Conservation (phyloP, 2,113 vertebrate genomes). For the Apodemus speciosus region DNA sequence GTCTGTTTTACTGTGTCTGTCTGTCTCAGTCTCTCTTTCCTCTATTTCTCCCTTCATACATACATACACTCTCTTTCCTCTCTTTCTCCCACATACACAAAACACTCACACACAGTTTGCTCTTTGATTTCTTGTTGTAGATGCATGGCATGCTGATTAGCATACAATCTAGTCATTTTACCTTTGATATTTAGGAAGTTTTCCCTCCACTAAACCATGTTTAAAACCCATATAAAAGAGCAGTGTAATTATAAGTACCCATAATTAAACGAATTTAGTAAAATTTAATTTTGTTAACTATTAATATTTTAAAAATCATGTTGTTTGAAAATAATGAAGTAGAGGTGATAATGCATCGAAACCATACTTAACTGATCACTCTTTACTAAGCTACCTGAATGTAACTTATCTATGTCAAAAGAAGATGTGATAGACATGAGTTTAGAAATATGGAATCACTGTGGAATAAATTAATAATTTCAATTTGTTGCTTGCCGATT, state of each 20-base stretch:
- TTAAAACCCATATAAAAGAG: conserved; percentile 11
- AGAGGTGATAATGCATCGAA: not conserved
- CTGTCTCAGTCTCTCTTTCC: too few species aligned
- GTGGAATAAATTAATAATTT: not conserved
- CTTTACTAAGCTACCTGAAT: not conserved
- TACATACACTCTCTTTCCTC: too few species aligned
- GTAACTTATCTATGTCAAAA: not conserved
- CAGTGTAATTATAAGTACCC: conserved; percentile 12
- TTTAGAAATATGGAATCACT: conserved; percentile 15
- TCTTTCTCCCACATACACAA: not conserved
- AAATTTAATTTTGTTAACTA: not conserved
- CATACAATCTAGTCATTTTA: not conserved
- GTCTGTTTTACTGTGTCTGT: too few species aligned
- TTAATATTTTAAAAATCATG: not conserved
- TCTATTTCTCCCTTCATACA: too few species aligned
- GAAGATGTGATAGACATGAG: not conserved
- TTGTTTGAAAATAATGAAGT: conserved; percentile 9
- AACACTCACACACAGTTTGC: not conserved
- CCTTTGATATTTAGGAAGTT: not conserved
- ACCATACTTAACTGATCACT: not conserved
- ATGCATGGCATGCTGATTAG: not conserved
- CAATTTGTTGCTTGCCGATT: too few species aligned
- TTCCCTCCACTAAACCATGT: not conserved
- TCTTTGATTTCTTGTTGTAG: conserved; percentile 43
- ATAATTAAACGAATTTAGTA: not conserved